These are phyloP conservation scores for Drosophila mulleri DNA, from an alignment of 2,888 invertebrate genomes.

Conservation along the genomic window DNA sequence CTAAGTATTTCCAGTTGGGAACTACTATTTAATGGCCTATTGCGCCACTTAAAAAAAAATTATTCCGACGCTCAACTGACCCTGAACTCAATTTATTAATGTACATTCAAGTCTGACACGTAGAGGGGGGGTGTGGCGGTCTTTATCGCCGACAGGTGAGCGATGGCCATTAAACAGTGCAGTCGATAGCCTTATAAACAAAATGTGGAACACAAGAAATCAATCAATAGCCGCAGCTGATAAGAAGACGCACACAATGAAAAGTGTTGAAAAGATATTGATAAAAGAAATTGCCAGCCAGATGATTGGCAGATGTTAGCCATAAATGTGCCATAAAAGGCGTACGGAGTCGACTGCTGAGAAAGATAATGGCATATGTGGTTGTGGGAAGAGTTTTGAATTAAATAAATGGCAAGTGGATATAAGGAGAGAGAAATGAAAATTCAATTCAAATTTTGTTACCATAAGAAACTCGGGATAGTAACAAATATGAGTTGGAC, in stretches of 20 bases:
- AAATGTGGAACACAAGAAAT: constrained; percentile 54
- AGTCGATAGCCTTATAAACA: constrained; percentile 38
- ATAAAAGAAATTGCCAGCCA: constrained; percentile 34
- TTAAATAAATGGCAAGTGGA: background rate
- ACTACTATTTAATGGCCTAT: constrained; percentile 13
- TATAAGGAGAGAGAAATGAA: background rate
- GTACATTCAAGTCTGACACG: constrained; percentile 16
- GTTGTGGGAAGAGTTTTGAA: background rate
- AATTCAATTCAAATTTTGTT: background rate
- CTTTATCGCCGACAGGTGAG: constrained; percentile 38
- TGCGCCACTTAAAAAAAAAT: background rate
- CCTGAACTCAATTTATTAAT: constrained; percentile 51
- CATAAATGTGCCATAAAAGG: constrained; percentile 11
- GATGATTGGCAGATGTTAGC: constrained; percentile 38
- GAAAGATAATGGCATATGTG: background rate
- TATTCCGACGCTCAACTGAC: constrained; percentile 17
- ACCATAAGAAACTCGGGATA: background rate
- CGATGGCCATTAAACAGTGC: constrained; percentile 35
- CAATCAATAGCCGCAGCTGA: constrained; percentile 48
- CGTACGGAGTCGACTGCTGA: background rate
- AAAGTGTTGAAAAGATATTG: constrained; percentile 11
- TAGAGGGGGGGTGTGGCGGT: background rate
- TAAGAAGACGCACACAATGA: constrained; percentile 28
- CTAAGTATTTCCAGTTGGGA: constrained; percentile 5
- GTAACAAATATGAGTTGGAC: background rate